Percentiles rank a stretch among this genome's conserved stretches.
phyloP scores from a whole-genome alignment of 1,140 invertebrate genomes.

The Chironomus tepperi region DNA sequence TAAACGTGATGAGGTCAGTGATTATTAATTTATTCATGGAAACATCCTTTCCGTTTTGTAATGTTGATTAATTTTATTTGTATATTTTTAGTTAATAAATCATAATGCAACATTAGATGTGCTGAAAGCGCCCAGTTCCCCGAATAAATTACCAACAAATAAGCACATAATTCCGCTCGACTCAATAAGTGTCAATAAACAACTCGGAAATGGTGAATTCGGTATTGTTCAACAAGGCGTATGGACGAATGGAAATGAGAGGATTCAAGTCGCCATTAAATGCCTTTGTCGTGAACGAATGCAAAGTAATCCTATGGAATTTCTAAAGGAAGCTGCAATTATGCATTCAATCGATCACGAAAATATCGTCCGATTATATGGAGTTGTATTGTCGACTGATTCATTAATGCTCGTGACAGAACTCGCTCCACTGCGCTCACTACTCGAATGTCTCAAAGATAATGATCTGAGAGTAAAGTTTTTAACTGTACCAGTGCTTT shows the following conservation, averaged over 20 bases:
- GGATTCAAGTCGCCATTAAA: conserved; percentile 96
- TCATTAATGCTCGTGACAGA: conserved; percentile 95
- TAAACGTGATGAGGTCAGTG: conserved; percentile 48
- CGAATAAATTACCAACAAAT: conserved; percentile 56
- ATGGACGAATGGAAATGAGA: conserved; percentile 91
- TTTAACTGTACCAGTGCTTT: conserved; percentile 70
- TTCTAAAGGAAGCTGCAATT: conserved; percentile 94
- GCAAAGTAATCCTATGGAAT: conserved; percentile 92
- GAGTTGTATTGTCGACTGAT: conserved; percentile 91
- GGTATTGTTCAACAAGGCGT: conserved; percentile 95
- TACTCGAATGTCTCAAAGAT: conserved; percentile 93
- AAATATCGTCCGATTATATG: conserved; percentile 93
- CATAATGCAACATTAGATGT: conserved; percentile 36
- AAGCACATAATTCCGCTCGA: conserved; percentile 95
- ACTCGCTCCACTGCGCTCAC: conserved; percentile 84
- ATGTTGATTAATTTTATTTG: background rate
- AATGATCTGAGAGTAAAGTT: conserved; percentile 79
- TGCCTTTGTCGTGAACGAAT: conserved; percentile 87
- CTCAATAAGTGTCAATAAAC: conserved; percentile 87
- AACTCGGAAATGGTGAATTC: conserved; percentile 93
- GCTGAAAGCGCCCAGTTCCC: conserved; percentile 31
- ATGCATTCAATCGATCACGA: conserved; percentile 97
- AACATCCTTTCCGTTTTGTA: no score
- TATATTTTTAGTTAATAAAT: conserved; percentile 35
- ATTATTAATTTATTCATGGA: background rate